Evolutionary conservation across 2,888 invertebrate genomes (phyloP).

Genomic region (Drosophila maculinotata): DNA sequence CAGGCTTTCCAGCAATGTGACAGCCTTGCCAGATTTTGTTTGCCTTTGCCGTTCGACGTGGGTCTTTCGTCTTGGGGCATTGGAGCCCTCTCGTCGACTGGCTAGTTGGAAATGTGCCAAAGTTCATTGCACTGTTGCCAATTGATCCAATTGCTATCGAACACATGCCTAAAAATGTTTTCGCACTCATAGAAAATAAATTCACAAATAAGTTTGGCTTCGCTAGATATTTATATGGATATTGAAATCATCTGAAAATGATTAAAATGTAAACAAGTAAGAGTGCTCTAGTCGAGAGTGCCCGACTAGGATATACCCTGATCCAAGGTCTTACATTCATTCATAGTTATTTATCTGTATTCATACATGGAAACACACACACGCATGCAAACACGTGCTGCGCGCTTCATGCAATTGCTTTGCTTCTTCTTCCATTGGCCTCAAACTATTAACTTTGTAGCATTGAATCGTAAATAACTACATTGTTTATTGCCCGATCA

Average conservation of each 20-base stretch:
- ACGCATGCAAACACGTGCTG: too few species aligned
- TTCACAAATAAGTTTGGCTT: background rate
- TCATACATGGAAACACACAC: too few species aligned
- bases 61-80: conserved; percentile 17
- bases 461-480: too few species aligned
- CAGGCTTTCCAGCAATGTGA: conserved; percentile 42
- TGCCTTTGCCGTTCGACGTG: conserved; percentile 36
- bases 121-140: conserved; percentile 61
- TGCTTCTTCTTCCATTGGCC: too few species aligned
- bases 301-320: too few species aligned
- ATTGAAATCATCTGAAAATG: background rate
- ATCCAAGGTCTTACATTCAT: too few species aligned
- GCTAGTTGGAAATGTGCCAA: conserved; percentile 69
- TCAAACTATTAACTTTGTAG: too few species aligned
- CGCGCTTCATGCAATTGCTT: too few species aligned
- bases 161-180: conserved; percentile 6
- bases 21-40: conserved; percentile 52
- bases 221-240: background rate
- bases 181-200: background rate
- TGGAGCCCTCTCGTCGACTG: conserved; percentile 6
- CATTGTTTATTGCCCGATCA: too few species aligned
- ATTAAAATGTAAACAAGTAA: too few species aligned
- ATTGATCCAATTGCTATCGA: conserved; percentile 16
- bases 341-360: too few species aligned
- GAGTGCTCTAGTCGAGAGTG: too few species aligned